Conservation (phyloP, 2,888 invertebrate species). For the Syrphus vitripennis region DNA sequence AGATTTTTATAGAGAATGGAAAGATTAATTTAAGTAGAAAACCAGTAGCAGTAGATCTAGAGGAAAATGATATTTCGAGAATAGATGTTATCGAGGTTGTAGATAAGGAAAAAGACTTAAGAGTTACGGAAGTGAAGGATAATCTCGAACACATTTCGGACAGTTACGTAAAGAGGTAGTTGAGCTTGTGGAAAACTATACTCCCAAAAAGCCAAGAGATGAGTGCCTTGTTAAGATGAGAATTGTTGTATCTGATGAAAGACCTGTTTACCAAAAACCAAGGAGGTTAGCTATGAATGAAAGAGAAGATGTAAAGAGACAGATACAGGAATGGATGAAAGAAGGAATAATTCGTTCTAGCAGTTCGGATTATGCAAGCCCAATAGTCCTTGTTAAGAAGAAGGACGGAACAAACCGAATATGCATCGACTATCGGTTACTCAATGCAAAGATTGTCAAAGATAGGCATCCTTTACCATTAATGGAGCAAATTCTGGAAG, state of each 20-base stretch:
- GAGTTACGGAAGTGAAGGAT: neutral
- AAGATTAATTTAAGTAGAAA: constrained; percentile 2
- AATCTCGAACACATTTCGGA: neutral
- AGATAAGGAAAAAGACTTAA: neutral
- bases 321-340: neutral
- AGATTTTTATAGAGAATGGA: constrained; percentile 15
- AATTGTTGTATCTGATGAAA: neutral
- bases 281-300: neutral
- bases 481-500: too few species aligned
- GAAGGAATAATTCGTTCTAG: neutral
- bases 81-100: constrained; percentile 18
- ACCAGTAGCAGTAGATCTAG: neutral
- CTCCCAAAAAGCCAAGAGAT: neutral
- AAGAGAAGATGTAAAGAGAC: neutral
- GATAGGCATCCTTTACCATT: too few species aligned
- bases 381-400: neutral
- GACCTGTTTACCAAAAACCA: neutral
- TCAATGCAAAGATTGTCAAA: neutral
- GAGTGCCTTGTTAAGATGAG: neutral
- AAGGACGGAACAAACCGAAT: neutral
- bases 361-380: neutral
- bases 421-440: neutral
- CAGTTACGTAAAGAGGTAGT: constrained; percentile 1
- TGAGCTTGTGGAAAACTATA: neutral
- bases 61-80: constrained; percentile 14